Evolutionary conservation across 1,140 invertebrate genomes (phyloP), one percentile per base, ranked within the genome.

Genomic region (Arctopsyche grandis): DNA sequence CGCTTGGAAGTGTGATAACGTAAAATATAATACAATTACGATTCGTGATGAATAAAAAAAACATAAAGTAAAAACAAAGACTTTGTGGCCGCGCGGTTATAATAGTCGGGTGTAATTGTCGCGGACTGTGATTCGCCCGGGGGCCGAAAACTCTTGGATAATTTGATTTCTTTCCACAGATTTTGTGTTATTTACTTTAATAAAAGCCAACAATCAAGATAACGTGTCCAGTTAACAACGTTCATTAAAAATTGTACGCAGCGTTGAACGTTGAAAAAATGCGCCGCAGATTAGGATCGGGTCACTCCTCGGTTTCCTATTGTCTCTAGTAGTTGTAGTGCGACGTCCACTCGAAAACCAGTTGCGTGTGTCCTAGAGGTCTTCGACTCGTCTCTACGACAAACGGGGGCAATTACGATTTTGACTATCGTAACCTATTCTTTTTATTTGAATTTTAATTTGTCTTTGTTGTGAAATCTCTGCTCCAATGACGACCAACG

Each of bases 171-270:
- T 73, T 56, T 71, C 75, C 75, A 71, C 63, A 66, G 56, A 70
- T 70, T 75, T 58, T 77, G 21, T 77, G 44, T 76, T 75, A 77
- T 71, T 77, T 71, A 60, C 69, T 66, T 76, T 76, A 76, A 76
- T 76, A 76, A 76, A 76, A 76, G 52, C 74, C 26, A 63, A 38
- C n/a, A 66, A 81, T 81, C 77, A 73, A 81, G 80, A 81, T 81
- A 81, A 56, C 52, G 63, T 29, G 73, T 75, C 73, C 74, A 79
- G 77, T 79, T 79, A 81, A 66, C 63, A 66, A 66, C 77, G 74
- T 73, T 81, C 77, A 81, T 81, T 81, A 81, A 75, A 79, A 79
- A 71, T 43, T 60, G 46, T 63, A 69, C 60, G 24, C 75, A 29
- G 24, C 63, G 63, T 4, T 66, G 63, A 66, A 29, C 63, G 21